Evolutionary conservation across 2,888 invertebrate genomes (phyloP).

Genomic region (Tolmerus cingulatus): DNA sequence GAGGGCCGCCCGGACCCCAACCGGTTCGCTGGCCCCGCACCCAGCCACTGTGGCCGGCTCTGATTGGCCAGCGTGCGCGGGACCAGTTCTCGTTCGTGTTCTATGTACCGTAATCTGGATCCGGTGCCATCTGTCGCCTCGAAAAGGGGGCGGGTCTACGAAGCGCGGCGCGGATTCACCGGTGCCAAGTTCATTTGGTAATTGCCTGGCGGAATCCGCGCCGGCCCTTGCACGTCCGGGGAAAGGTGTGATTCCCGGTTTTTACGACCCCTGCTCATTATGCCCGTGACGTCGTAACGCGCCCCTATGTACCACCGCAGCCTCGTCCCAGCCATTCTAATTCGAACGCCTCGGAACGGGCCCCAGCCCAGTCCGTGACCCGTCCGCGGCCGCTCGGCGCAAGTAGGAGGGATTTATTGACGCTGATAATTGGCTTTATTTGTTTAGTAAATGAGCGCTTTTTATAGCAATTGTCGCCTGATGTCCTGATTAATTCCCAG

Average conservation of each 20-base stretch:
- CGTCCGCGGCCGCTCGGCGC: background rate
- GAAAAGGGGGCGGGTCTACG: slow-evolving; percentile 23
- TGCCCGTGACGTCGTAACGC: background rate
- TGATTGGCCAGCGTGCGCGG: background rate
- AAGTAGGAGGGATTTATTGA: slow-evolving; percentile 50
- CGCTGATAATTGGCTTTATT: slow-evolving; percentile 50
- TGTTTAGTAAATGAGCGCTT: slow-evolving; percentile 50
- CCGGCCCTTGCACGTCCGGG: background rate
- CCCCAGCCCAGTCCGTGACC: background rate
- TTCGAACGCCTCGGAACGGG: background rate
- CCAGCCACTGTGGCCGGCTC: background rate
- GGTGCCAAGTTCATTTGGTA: slow-evolving; percentile 32
- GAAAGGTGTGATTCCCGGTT: background rate
- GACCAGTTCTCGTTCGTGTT: background rate
- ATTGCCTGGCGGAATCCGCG: background rate
- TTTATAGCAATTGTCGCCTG: slow-evolving; percentile 45
- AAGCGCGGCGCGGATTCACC: background rate
- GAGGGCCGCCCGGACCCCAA: background rate
- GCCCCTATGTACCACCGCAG: background rate
- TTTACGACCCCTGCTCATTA: slow-evolving; percentile 16
- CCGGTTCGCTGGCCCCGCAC: background rate
- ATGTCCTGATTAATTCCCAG: slow-evolving; percentile 48
- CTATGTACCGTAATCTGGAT: background rate
- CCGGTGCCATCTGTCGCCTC: background rate
- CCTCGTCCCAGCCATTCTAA: slow-evolving; percentile 24